These are phyloP conservation scores for Sus scrofa DNA, from an alignment of 2,113 vertebrate genomes.

Conservation along the genomic window DNA sequence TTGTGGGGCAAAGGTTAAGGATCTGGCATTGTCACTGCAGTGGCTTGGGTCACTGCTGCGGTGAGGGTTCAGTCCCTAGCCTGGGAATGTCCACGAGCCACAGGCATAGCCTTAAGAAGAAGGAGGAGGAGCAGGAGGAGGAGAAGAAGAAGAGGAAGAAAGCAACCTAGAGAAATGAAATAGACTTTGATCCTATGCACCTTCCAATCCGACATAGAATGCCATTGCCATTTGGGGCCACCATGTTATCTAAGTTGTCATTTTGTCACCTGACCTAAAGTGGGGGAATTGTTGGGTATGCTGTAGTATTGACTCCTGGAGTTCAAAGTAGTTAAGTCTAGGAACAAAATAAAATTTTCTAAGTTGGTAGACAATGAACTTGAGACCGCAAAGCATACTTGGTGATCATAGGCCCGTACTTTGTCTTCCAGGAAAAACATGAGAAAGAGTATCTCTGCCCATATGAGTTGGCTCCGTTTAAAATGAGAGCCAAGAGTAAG, in stretches of 20 bases:
- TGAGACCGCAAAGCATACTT: constrained; percentile 50
- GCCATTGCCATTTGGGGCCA: background rate
- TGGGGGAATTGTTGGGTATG: background rate
- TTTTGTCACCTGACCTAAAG: background rate
- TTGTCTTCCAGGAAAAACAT: constrained; percentile 65
- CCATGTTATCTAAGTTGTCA: background rate
- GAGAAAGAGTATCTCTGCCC: background rate
- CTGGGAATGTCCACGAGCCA: too few species aligned
- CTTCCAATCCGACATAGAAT: background rate
- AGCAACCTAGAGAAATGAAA: background rate
- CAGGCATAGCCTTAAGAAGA: too few species aligned
- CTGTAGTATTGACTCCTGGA: background rate
- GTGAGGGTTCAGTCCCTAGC: too few species aligned
- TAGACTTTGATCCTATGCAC: background rate
- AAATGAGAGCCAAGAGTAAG: background rate
- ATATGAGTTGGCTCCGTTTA: background rate
- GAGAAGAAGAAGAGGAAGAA: background rate
- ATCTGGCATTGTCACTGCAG: too few species aligned
- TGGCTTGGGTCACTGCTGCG: too few species aligned
- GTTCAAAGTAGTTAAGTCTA: constrained; percentile 34
- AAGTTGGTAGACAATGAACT: constrained; percentile 52
- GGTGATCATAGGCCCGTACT: constrained; percentile 20
- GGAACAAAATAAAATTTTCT: constrained; percentile 58
- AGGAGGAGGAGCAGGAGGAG: too few species aligned
- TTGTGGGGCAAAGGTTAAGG: too few species aligned